Conservation (phyloP, 2,888 invertebrate species). For the Myopa testacea region DNA sequence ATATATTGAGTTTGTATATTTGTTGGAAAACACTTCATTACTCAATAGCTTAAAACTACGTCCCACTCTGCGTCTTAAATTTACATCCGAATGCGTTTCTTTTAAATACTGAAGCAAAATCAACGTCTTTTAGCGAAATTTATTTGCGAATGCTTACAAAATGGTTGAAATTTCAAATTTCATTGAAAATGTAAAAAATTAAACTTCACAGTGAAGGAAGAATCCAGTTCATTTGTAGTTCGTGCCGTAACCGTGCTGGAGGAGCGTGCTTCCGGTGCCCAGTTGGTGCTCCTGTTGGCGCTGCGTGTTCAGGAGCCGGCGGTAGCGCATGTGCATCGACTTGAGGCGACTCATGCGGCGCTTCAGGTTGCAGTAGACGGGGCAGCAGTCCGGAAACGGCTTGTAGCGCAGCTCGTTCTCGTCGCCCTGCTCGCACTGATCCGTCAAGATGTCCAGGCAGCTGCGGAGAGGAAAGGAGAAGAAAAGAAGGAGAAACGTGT, state of each 20-base stretch:
- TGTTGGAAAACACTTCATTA: too few species aligned
- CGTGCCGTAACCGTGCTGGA: conserved; percentile 50
- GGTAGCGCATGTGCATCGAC: conserved; percentile 64
- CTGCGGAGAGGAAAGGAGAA: conserved; percentile 47
- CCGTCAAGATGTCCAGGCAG: conserved; percentile 64
- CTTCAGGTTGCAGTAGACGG: conserved; percentile 66
- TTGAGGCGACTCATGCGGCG: conserved; percentile 64
- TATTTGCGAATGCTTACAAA: too few species aligned
- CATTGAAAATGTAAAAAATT: too few species aligned
- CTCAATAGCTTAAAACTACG: too few species aligned
- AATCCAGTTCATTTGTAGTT: conserved; percentile 4
- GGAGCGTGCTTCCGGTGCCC: conserved; percentile 50
- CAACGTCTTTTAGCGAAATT: too few species aligned
- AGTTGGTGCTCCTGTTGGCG: conserved; percentile 48
- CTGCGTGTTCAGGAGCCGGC: conserved; percentile 59
- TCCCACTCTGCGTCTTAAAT: too few species aligned
- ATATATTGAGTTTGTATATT: too few species aligned
- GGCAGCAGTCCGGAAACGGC: conserved; percentile 65
- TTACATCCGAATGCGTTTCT: too few species aligned
- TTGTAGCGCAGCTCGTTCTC: conserved; percentile 67
- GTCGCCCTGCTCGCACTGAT: conserved; percentile 65
- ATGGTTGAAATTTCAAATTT: too few species aligned
- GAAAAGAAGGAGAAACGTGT: background rate
- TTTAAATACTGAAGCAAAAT: too few species aligned
- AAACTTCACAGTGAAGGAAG: too few species aligned